Evolutionary conservation across 2,113 vertebrate genomes (phyloP).

Genomic region (Climacteris rufus): DNA sequence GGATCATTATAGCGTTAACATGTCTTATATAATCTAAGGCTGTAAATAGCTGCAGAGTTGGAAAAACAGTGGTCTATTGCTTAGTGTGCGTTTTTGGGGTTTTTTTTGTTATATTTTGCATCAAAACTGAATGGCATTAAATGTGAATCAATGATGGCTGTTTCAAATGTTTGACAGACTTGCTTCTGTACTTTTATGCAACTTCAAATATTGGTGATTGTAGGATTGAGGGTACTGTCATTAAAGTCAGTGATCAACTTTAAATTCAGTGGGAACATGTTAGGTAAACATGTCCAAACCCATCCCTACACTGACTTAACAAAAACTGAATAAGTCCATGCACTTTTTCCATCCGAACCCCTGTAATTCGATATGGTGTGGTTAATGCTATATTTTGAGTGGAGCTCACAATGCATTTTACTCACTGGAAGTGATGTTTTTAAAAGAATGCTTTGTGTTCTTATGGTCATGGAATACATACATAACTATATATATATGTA

Average conservation of each 20-base stretch:
- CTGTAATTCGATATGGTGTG: background rate
- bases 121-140: background rate
- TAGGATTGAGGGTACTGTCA: background rate
- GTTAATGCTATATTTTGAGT: background rate
- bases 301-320: background rate
- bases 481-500: background rate
- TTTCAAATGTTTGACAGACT: background rate
- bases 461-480: background rate
- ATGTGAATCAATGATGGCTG: background rate
- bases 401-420: background rate
- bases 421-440: background rate
- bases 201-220: background rate
- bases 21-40: background rate
- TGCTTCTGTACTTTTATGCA: background rate
- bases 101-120: background rate
- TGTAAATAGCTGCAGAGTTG: background rate
- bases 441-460: background rate
- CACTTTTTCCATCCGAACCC: background rate
- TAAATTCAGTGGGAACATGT: fast-evolving
- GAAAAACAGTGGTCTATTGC: background rate
- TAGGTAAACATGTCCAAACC: background rate
- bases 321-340: background rate
- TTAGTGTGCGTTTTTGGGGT: too few species aligned
- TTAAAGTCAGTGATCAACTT: background rate
- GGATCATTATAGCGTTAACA: background rate